phyloP scores from a whole-genome alignment of 2,888 invertebrate genomes.

The Clistopyga incitator region DNA sequence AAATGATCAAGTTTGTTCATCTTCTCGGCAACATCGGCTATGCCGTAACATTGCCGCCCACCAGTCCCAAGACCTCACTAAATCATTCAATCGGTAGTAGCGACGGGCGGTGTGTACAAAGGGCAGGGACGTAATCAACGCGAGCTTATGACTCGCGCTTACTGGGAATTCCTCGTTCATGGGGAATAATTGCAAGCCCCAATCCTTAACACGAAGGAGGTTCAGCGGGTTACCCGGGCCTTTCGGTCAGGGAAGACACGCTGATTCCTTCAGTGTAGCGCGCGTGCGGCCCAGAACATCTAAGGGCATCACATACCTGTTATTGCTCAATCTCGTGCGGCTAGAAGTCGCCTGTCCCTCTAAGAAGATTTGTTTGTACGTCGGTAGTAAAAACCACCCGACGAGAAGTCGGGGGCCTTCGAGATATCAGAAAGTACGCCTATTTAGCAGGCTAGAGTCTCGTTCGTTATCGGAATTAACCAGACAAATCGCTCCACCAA shows the following conservation, averaged over 20 bases:
- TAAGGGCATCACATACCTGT: no score
- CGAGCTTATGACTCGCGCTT: conserved; percentile 89
- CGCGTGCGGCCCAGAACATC: no score
- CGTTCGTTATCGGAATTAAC: no score
- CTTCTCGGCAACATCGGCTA: conserved; percentile 86
- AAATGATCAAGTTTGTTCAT: conserved; percentile 87
- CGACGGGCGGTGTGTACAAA: conserved; percentile 91
- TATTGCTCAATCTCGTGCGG: no score
- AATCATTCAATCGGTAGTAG: conserved; percentile 89
- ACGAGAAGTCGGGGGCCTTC: conserved; percentile 88
- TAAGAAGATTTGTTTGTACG: conserved; percentile 70
- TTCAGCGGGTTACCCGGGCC: conserved; percentile 89
- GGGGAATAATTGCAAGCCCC: conserved; percentile 87
- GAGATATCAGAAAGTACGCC: no score
- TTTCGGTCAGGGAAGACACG: conserved; percentile 85
- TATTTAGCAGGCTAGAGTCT: no score
- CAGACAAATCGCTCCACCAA: no score
- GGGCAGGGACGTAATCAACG: conserved; percentile 89
- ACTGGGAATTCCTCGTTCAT: conserved; percentile 89
- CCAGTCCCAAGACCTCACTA: conserved; percentile 87
- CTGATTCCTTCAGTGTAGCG: no score
- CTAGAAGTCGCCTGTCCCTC: no score
- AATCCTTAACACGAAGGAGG: conserved; percentile 89
- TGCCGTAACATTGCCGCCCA: conserved; percentile 83
- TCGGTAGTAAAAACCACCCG: conserved; percentile 74